Evolutionary conservation across 2,113 vertebrate species (phyloP).

Genomic region (Myotis lucifugus): DNA sequence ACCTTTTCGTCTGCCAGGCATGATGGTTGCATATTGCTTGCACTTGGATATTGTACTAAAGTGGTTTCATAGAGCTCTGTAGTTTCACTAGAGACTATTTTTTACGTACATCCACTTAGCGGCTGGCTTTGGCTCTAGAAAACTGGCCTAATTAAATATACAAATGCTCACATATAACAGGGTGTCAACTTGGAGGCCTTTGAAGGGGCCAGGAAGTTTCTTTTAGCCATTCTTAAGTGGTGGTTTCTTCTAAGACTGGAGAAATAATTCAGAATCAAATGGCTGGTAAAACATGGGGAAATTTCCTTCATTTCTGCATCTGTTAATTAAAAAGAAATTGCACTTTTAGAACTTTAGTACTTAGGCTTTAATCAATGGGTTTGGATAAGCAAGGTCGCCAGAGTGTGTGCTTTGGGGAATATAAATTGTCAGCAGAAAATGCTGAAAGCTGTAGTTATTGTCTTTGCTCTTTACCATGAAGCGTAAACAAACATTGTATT

Average conservation of each 20-base stretch:
- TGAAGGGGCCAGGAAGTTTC: not conserved
- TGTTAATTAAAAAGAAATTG: conserved; percentile 33
- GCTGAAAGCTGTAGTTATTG: not conserved
- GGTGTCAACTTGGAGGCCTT: not conserved
- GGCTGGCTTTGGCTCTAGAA: not conserved
- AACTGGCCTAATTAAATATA: conserved; percentile 33
- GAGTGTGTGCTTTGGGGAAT: conserved; percentile 44
- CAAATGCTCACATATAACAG: not conserved
- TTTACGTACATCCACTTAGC: not conserved
- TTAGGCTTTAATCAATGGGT: conserved; percentile 43
- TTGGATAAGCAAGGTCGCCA: not conserved
- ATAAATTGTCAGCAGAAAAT: conserved; percentile 36
- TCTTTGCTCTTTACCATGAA: conserved; percentile 31
- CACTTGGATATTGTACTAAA: not conserved
- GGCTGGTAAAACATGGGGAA: not conserved
- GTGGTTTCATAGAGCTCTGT: not conserved
- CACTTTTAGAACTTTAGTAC: conserved; percentile 11
- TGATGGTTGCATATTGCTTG: not conserved
- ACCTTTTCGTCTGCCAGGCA: not conserved
- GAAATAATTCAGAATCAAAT: conserved; percentile 43
- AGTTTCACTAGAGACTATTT: conserved; percentile 39
- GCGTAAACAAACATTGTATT: not conserved
- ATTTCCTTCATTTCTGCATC: not conserved
- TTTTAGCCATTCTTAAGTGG: conserved; percentile 26
- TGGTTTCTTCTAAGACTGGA: conserved; percentile 4